Percentiles rank a stretch among this genome's conserved stretches.
These are phyloP conservation scores for Thalassoma bifasciatum DNA, from an alignment of 2,113 vertebrate species.

Conservation along the genomic window DNA sequence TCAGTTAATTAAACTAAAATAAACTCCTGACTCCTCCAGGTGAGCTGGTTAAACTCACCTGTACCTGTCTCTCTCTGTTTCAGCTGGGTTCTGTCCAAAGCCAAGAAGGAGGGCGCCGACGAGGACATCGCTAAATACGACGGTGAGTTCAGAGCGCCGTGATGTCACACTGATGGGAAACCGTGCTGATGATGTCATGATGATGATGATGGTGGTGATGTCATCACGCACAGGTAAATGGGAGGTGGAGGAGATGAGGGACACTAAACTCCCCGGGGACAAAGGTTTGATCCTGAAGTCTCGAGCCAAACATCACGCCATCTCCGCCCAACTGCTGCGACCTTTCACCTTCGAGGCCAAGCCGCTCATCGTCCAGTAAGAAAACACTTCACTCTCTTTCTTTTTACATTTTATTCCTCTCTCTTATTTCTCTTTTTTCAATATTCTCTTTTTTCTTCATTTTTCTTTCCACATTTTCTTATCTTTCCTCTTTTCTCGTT, in stretches of 20 bases:
- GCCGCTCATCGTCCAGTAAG: conserved; percentile 97
- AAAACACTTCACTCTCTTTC: not conserved
- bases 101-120: conserved; percentile 96
- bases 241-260: conserved; percentile 96
- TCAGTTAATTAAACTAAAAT: no score
- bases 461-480: no score
- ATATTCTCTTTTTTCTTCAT: no score
- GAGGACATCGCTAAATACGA: conserved; percentile 99
- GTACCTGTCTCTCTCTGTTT: conserved; percentile 28
- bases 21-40: no score
- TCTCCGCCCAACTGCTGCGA: conserved; percentile 89
- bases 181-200: no score
- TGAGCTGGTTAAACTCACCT: not conserved
- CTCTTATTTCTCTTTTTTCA: no score
- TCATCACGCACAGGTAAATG: conserved; percentile 89
- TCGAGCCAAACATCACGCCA: conserved; percentile 96
- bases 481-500: no score
- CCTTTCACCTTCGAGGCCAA: conserved; percentile 93
- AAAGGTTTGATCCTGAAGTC: conserved; percentile 95
- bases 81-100: conserved; percentile 94
- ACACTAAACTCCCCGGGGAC: conserved; percentile 93
- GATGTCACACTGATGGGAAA: no score
- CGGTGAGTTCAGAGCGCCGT: conserved; percentile 80
- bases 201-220: not conserved
- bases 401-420: no score